Evolutionary conservation across 2,888 invertebrate species (phyloP), one percentile per base, ranked within the genome.

Genomic region (Quadroppia sp.): DNA sequence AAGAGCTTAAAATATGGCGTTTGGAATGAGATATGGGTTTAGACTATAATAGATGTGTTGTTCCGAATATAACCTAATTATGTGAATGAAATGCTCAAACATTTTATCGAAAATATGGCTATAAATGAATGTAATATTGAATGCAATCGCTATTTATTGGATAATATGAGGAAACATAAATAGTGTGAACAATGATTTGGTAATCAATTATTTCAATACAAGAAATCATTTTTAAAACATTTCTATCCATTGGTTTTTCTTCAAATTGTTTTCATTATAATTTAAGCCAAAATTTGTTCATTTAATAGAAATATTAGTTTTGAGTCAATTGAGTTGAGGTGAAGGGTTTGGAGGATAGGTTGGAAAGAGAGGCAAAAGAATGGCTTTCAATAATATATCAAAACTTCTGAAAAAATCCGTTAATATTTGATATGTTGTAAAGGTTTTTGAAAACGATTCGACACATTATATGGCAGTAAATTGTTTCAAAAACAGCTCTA

Each of bases 231-330:
- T 50, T 50, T 20, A 20, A 36, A 4, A 15, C 53, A 20, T 28
- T 64, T 64, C 30, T 23, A 30, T 20, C 23, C 40, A 17, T 50
- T 50, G 13, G 56, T 56, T 30, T 28, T 64, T 32, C 36, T 30
- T 64, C 20, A 28, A 64, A n/a, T 13, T 45, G 17, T 56, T 53
- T 64, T 64, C 61, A 64, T 36, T 64, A 20, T 36, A 36, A 36
- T 64, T 25, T 25, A 45, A 69, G 69, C 45, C 40, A 45, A 69
- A 69, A 69, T 64, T 64, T 64, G n/a, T 36, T 64, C 59, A 59
- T 59, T 59, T 59, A 59, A n/a, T 59, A 36, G 36, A 36, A 36
- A 36, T 4, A 36, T 9, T 36, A n/a, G 56, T 28, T 25, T 25
- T 28, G 2, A 25, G 15, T 3, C 15, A 15, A 56, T 20, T 4